These are phyloP conservation scores for Strigops habroptila DNA, from an alignment of 2,113 vertebrate genomes.

Conservation along the genomic window DNA sequence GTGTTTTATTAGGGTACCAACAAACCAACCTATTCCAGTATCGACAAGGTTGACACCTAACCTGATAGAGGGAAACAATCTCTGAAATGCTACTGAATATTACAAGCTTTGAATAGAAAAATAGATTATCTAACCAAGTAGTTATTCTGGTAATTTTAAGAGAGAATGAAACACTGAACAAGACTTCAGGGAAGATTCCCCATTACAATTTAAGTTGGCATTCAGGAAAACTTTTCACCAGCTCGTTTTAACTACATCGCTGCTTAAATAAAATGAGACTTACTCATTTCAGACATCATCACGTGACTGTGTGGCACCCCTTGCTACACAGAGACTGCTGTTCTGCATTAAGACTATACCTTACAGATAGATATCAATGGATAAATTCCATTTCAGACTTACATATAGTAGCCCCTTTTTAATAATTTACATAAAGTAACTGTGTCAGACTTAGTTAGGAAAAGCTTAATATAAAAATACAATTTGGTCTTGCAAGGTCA, in stretches of 20 bases:
- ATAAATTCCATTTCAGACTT: neutral
- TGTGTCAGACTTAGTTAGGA: neutral
- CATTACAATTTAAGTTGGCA: neutral
- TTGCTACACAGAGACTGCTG: neutral
- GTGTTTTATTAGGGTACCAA: neutral
- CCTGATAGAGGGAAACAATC: neutral
- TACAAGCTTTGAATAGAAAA: conserved; percentile 21
- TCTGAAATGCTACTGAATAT: neutral
- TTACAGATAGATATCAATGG: fast-evolving
- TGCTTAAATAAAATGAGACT: neutral
- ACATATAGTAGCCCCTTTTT: neutral
- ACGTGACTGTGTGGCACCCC: fast-evolving
- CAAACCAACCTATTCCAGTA: neutral
- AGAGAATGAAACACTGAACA: neutral
- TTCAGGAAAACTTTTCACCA: neutral
- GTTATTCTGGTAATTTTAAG: neutral
- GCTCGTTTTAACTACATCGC: neutral
- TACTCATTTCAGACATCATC: neutral
- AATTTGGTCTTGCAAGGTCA: neutral
- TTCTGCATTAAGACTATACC: neutral
- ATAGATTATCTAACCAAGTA: neutral
- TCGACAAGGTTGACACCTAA: neutral
- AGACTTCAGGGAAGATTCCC: neutral
- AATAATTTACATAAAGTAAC: neutral
- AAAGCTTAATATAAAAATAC: neutral